Evolutionary conservation across 1,140 invertebrate species (phyloP).

Genomic region (Philopotamus ludificatus): DNA sequence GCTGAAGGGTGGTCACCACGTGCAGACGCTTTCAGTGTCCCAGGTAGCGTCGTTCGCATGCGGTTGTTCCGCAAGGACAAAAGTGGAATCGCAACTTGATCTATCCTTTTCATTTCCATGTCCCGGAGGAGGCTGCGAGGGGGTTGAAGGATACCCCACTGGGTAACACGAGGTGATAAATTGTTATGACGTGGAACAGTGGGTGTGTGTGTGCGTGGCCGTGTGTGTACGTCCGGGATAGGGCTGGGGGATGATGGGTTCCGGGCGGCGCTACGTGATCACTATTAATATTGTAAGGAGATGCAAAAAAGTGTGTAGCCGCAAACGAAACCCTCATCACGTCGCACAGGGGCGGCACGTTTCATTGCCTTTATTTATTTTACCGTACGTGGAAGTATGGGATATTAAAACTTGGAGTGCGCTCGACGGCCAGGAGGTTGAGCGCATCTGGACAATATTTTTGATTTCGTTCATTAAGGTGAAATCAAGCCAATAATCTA

Average conservation of each 20-base stretch:
- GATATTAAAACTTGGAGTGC: no score
- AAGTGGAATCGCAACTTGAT: conserved; percentile 38
- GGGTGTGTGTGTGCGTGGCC: not conserved
- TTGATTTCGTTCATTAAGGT: no score
- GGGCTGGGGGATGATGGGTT: conserved; percentile 2
- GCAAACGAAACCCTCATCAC: conserved; percentile 15
- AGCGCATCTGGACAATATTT: no score
- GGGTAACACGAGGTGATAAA: conserved; percentile 34
- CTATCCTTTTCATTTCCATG: conserved; percentile 41
- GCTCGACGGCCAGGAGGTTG: no score
- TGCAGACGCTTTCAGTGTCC: not conserved
- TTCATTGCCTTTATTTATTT: conserved; percentile 2
- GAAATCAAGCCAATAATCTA: no score
- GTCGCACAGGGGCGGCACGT: not conserved
- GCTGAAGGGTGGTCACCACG: not conserved
- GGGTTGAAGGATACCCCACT: not conserved
- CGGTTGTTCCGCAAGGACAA: not conserved
- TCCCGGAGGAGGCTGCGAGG: conserved; percentile 11
- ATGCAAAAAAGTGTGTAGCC: conserved; percentile 23
- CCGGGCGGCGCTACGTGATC: conserved; percentile 27
- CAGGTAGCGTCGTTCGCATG: not conserved
- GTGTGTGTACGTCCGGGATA: not conserved
- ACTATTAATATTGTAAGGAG: conserved; percentile 39
- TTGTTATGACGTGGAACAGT: conserved; percentile 39
- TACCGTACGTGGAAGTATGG: not conserved